Evolutionary conservation across 1,140 invertebrate species (phyloP).

Genomic region (Drosophila sulfurigaster): DNA sequence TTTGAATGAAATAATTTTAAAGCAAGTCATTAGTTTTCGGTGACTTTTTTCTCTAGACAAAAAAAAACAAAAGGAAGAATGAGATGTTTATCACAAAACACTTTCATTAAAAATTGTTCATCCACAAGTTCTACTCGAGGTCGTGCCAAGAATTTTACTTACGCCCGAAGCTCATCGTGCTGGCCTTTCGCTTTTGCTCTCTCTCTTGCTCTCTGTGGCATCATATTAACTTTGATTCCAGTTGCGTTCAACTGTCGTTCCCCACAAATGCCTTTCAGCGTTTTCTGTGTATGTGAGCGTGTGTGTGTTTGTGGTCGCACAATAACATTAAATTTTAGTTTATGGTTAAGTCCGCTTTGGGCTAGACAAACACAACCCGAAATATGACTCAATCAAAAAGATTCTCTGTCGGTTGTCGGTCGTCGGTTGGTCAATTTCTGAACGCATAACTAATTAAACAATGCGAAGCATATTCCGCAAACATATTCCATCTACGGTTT

Average conservation of each 20-base stretch:
- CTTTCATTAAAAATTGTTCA: constrained; percentile 47
- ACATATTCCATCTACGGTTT: neutral
- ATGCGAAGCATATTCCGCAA: constrained; percentile 25
- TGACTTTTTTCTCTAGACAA: neutral
- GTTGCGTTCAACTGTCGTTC: constrained; percentile 22
- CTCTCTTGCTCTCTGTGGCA: neutral
- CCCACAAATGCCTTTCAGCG: constrained; percentile 10
- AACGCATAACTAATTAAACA: constrained; percentile 41
- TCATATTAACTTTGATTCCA: constrained; percentile 41
- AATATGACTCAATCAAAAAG: constrained; percentile 43
- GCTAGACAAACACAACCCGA: constrained; percentile 8
- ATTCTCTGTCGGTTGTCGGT: too few species aligned
- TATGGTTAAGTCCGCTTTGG: constrained; percentile 18
- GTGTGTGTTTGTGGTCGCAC: neutral
- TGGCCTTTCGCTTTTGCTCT: constrained; percentile 5
- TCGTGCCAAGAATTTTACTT: constrained; percentile 35
- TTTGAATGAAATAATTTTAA: neutral
- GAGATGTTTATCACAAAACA: constrained; percentile 46
- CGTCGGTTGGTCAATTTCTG: neutral
- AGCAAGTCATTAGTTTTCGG: neutral
- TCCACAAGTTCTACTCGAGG: constrained; percentile 32
- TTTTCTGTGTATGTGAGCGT: constrained; percentile 8
- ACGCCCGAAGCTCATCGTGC: constrained; percentile 7
- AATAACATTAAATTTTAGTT: constrained; percentile 32
- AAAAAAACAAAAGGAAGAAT: neutral